Evolutionary conservation across 2,113 vertebrate genomes (phyloP).

Genomic region (Phainopepla nitens): DNA sequence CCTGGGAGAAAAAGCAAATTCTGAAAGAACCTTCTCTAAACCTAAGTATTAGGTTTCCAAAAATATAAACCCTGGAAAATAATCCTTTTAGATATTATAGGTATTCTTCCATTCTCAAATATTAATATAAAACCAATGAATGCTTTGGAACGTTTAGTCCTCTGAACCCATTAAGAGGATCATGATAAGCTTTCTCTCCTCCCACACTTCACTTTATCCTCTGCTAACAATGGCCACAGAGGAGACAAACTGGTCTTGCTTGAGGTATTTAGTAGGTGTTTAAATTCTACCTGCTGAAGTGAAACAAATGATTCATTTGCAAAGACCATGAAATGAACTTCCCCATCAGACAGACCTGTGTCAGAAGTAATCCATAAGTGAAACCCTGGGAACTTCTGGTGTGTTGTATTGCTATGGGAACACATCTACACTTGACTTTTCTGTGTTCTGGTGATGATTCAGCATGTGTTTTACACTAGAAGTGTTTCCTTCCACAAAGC

Average conservation of each 20-base stretch:
- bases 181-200: not conserved
- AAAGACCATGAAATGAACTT: not conserved
- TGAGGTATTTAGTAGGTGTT: not conserved
- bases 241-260: not conserved
- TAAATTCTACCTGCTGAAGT: not conserved
- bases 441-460: not conserved
- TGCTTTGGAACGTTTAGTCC: not conserved
- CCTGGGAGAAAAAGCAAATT: conserved; percentile 14
- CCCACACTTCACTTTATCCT: not conserved
- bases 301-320: not conserved
- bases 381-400: not conserved
- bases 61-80: conserved; percentile 2
- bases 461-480: not conserved
- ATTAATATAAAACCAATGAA: conserved; percentile 1
- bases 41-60: not conserved
- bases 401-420: not conserved
- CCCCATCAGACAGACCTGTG: not conserved
- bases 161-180: not conserved
- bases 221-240: not conserved
- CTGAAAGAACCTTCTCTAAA: not conserved
- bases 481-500: not conserved
- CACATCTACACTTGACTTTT: not conserved
- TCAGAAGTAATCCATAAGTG: not conserved
- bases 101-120: not conserved
- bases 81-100: not conserved